Percentiles rank a stretch among this genome's conserved stretches.
These are phyloP conservation scores for Brachylomia viminalis DNA, from an alignment of 2,888 invertebrate genomes.

Conservation along the genomic window DNA sequence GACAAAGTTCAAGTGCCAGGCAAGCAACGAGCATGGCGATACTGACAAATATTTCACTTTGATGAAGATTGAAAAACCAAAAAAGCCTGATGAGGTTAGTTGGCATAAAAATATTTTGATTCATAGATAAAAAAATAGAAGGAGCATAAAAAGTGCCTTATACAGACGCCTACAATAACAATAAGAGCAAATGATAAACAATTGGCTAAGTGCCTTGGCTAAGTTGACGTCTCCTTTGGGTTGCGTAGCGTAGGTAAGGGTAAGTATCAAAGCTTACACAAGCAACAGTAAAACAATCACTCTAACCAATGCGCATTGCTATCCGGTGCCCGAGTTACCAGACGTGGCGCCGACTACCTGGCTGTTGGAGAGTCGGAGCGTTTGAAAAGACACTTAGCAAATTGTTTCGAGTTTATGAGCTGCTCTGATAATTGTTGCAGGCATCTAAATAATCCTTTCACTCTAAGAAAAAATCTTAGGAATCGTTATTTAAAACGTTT, in stretches of 20 bases:
- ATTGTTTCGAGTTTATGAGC: not conserved
- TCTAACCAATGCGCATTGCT: too few relatives aligned
- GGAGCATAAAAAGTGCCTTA: not conserved
- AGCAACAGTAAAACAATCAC: too few relatives aligned
- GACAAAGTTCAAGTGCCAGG: slow-evolving; percentile 78
- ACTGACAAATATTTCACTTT: slow-evolving; percentile 74
- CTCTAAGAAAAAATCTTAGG: not conserved
- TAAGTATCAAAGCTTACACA: not conserved
- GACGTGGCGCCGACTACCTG: too few relatives aligned
- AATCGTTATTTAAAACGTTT: not conserved
- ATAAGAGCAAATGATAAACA: slow-evolving; percentile 22
- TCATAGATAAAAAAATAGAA: not conserved
- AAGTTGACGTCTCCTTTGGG: not conserved
- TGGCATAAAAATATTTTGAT: not conserved
- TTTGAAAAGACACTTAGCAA: not conserved
- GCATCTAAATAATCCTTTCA: not conserved
- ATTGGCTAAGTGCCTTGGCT: not conserved
- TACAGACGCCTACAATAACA: not conserved
- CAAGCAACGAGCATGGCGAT: slow-evolving; percentile 76
- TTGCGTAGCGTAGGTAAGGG: not conserved
- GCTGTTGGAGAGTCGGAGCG: not conserved
- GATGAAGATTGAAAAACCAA: slow-evolving; percentile 74
- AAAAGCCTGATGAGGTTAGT: slow-evolving; percentile 75
- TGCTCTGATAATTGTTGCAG: slow-evolving; percentile 26
- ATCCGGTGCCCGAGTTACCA: not conserved